Evolutionary conservation across 2,113 vertebrate species (phyloP).

Genomic region (Chloropsis hardwickii): DNA sequence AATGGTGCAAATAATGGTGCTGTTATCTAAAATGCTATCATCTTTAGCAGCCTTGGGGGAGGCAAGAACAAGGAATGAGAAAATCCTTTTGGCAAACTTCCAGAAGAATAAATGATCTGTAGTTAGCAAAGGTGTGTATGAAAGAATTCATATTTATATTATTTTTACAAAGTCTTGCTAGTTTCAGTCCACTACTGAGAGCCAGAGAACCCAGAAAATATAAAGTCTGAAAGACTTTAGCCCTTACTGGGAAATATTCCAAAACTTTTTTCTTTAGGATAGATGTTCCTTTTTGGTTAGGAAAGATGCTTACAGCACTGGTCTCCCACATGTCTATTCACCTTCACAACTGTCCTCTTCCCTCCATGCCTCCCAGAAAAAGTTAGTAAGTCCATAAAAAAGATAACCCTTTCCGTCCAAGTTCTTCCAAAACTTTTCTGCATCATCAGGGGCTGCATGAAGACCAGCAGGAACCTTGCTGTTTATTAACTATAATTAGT

Average conservation of each 20-base stretch:
- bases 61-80: neutral
- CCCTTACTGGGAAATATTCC: neutral
- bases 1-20: neutral
- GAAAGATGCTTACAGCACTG: neutral
- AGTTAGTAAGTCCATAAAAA: neutral
- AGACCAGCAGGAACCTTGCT: neutral
- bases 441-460: neutral
- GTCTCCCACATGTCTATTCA: neutral
- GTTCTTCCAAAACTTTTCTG: neutral
- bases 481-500: neutral
- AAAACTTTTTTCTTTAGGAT: neutral
- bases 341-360: neutral
- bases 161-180: neutral
- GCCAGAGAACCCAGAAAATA: neutral
- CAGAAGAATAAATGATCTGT: neutral
- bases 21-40: neutral
- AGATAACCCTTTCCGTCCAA: neutral
- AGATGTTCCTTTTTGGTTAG: neutral
- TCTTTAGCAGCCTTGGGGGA: neutral
- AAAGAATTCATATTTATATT: neutral
- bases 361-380: neutral
- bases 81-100: neutral
- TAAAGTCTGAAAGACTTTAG: neutral
- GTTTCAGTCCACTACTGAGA: neutral
- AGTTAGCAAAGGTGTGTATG: neutral